These are phyloP conservation scores for Zenarchopterus dispar DNA, from an alignment of 2,797 vertebrate genomes.

Conservation along the genomic window DNA sequence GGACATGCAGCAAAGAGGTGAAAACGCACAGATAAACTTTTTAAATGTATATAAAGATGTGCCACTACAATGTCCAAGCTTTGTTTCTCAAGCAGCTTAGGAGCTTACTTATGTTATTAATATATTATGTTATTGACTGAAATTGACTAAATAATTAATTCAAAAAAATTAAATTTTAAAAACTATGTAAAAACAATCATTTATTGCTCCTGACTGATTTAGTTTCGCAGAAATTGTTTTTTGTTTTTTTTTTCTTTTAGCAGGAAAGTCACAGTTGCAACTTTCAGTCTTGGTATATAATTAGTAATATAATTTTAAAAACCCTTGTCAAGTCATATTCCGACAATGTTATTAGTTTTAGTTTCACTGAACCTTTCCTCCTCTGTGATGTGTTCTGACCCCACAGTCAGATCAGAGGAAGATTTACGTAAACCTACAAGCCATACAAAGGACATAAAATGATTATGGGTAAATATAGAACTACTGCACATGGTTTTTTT, in stretches of 20 bases:
- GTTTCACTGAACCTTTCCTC: not conserved
- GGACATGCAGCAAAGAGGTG: not conserved
- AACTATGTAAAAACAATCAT: too few species aligned
- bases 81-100: not conserved
- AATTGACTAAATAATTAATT: too few species aligned
- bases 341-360: not conserved
- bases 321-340: not conserved
- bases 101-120: not conserved
- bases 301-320: not conserved
- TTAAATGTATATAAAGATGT: not conserved
- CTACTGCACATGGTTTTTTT: not conserved
- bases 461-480: constrained; percentile 1
- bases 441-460: not conserved
- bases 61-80: not conserved
- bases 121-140: not conserved
- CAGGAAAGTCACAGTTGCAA: constrained; percentile 3
- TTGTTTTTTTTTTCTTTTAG: not conserved
- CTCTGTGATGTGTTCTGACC: not conserved
- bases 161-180: too few species aligned
- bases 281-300: not conserved
- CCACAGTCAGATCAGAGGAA: not conserved
- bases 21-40: constrained; percentile 8
- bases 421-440: not conserved
- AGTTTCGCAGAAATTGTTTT: too few species aligned
- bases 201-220: too few species aligned